Conservation (phyloP, 2,888 invertebrate genomes). For the Idaea dimidiata region DNA sequence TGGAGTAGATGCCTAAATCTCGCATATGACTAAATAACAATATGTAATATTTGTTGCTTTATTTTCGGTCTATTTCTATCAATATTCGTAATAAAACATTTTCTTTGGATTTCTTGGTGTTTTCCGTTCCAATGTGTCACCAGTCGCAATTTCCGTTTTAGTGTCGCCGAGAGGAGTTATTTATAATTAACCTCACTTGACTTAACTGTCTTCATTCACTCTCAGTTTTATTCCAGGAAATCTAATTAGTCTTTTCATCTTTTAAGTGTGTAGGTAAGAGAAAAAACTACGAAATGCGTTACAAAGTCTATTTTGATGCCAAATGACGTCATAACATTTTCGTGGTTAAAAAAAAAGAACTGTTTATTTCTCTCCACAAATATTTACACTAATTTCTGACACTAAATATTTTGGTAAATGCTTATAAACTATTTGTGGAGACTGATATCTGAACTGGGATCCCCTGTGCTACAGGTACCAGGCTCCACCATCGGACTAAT, state of each 20-base stretch:
- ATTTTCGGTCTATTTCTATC: too few species aligned
- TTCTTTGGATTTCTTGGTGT: not conserved
- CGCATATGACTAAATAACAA: too few species aligned
- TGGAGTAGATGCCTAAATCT: too few species aligned
- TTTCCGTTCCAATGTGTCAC: not conserved
- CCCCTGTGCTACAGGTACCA: too few species aligned
- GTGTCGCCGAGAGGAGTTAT: slow-evolving; percentile 5
- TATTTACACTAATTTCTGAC: too few species aligned
- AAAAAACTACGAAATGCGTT: not conserved
- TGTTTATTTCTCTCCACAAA: too few species aligned
- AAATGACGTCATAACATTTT: not conserved
- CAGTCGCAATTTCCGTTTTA: slow-evolving; percentile 12
- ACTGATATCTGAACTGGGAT: too few species aligned
- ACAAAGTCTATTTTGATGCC: not conserved
- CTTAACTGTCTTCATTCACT: not conserved
- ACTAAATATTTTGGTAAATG: too few species aligned
- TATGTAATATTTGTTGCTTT: too few species aligned
- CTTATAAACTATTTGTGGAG: too few species aligned
- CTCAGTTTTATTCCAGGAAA: slow-evolving; percentile 4
- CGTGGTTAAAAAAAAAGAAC: too few species aligned
- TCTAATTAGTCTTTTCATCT: not conserved
- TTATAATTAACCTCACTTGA: slow-evolving; percentile 13
- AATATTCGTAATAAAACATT: not conserved
- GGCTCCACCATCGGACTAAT: too few species aligned
- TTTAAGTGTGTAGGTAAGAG: not conserved